Evolutionary conservation across 2,888 invertebrate species (phyloP).

Genomic region (Melipona bicolor): DNA sequence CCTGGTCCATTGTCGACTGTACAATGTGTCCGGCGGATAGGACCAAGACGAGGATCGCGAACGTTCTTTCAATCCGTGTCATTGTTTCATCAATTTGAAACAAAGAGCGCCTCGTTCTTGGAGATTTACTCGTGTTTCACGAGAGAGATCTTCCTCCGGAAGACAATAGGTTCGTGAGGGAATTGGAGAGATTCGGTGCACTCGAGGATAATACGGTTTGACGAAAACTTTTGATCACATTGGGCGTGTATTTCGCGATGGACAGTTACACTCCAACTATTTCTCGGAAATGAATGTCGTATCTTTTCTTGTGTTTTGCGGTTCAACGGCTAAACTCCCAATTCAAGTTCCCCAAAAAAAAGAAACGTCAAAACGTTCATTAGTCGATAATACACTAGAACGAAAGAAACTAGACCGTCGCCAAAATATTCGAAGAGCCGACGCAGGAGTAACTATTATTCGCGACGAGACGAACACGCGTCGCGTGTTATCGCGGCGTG

Average conservation of each 20-base stretch:
- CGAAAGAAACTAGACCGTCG: no score
- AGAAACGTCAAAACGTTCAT: no score
- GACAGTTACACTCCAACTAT: no score
- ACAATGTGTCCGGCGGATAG: slow-evolving; percentile 9
- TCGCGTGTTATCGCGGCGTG: slow-evolving; percentile 4
- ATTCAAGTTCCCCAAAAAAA: no score
- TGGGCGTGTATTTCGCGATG: no score
- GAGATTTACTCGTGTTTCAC: neutral
- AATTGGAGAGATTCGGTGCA: no score
- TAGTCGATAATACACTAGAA: no score
- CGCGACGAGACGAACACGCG: neutral
- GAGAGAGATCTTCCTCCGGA: neutral
- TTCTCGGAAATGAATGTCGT: no score
- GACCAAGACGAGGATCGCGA: neutral
- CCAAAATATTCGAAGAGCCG: neutral
- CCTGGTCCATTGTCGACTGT: slow-evolving; percentile 25
- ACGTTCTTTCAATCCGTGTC: neutral
- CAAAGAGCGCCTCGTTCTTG: neutral
- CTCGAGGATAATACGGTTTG: neutral
- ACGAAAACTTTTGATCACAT: no score
- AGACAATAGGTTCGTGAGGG: no score
- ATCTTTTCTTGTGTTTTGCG: no score
- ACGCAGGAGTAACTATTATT: neutral
- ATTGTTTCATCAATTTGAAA: slow-evolving; percentile 11
- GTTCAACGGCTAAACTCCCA: no score